Conservation (phyloP, 2,113 vertebrate genomes). For the Mus musculus region GRCm39 chr11:58316001-58316500, state of each 20-base stretch:
- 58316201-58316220: rapidly evolving
- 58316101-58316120: background rate
- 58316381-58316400: background rate
- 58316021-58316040: background rate
- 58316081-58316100: background rate
- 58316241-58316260: background rate
- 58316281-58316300: background rate
- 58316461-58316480: background rate
- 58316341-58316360: background rate
- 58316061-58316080: background rate
- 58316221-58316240: background rate
- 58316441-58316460: too few relatives aligned
- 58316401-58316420: background rate
- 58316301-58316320: background rate
- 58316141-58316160: background rate
- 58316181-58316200: too few relatives aligned
- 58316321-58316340: background rate
- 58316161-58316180: background rate
- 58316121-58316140: background rate
- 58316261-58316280: background rate
- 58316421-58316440: too few relatives aligned
- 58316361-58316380: background rate
- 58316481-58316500: background rate
- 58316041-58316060: background rate
- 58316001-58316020: too few relatives aligned